Evolutionary conservation across 2,888 invertebrate genomes (phyloP).

Genomic region (Mimumesa dahlbomi): DNA sequence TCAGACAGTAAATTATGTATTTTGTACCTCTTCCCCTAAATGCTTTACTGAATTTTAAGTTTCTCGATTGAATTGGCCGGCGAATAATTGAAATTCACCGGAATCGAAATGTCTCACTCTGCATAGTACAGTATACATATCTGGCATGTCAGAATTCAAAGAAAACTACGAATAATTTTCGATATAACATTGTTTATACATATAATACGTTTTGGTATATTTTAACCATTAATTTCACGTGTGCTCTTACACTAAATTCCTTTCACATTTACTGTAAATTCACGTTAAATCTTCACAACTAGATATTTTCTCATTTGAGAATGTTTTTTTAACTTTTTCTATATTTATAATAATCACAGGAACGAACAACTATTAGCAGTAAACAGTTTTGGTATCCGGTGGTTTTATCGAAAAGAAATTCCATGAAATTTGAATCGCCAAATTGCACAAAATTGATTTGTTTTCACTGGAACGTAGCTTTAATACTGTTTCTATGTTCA

Average conservation of each 20-base stretch:
- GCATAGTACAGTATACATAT: conserved; percentile 46
- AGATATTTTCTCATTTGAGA: conserved; percentile 26
- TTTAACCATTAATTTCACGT: conserved; percentile 31
- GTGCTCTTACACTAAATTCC: conserved; percentile 41
- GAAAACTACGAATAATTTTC: conserved; percentile 33
- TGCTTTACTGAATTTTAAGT: background rate
- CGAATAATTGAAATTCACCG: conserved; percentile 7
- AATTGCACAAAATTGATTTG: conserved; percentile 38
- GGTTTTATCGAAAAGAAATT: conserved; percentile 2
- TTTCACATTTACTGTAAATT: conserved; percentile 37
- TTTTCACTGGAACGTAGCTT: too few species aligned
- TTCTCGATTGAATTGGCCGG: too few species aligned
- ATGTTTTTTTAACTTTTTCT: conserved; percentile 33
- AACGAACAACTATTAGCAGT: conserved; percentile 45
- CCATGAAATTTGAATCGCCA: conserved; percentile 7
- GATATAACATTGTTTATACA: conserved; percentile 22
- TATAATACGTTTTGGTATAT: conserved; percentile 45
- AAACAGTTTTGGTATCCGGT: conserved; percentile 48
- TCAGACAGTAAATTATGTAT: too few species aligned
- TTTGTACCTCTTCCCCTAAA: background rate
- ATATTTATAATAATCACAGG: conserved; percentile 47
- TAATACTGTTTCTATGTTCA: too few species aligned
- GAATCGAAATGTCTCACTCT: conserved; percentile 44
- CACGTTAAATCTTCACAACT: conserved; percentile 34
- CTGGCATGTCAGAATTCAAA: conserved; percentile 33